Percentiles rank a stretch among this genome's conserved stretches.
Conservation (phyloP, 2,113 vertebrate genomes). For the Petrocephalus microphthalmus region DNA sequence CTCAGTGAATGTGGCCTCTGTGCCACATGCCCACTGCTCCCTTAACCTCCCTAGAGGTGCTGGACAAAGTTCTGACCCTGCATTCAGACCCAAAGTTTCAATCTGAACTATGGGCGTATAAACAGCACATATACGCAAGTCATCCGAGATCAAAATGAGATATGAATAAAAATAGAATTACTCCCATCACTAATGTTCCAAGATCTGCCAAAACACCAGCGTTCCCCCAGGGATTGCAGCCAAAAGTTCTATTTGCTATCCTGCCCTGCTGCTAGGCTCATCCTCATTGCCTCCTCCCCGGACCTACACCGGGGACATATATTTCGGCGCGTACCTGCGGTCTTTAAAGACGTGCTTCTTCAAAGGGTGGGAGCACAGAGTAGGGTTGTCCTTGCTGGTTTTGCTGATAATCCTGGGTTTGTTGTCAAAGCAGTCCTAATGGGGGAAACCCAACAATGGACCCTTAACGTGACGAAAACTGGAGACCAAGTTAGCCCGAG, state of each 20-base stretch:
- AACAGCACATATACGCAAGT: not conserved
- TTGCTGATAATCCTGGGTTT: conserved; percentile 99
- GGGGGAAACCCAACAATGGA: not conserved
- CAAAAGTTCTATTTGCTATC: not conserved
- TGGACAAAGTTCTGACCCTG: not conserved
- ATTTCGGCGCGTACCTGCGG: conserved; percentile 74
- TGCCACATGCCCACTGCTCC: not conserved
- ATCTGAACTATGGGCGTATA: not conserved
- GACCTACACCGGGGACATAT: not conserved
- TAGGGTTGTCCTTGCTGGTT: conserved; percentile 82
- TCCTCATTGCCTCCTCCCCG: not conserved
- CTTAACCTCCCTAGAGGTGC: not conserved
- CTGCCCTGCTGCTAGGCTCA: not conserved
- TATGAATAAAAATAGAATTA: not conserved
- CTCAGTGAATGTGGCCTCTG: too few relatives aligned
- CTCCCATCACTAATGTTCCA: not conserved
- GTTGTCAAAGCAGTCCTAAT: conserved; percentile 95
- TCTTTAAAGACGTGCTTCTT: conserved; percentile 88
- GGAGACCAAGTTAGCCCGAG: conserved; percentile 24
- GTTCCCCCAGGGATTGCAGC: not conserved
- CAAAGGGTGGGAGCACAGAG: conserved; percentile 85
- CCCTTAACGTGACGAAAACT: not conserved
- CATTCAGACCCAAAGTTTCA: not conserved
- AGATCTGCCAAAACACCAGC: not conserved
- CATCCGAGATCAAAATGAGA: not conserved